Percentiles rank a stretch among this genome's conserved stretches.
These are phyloP conservation scores for Lagodon rhomboides DNA, from an alignment of 2,797 vertebrate species.

Conservation along the genomic window DNA sequence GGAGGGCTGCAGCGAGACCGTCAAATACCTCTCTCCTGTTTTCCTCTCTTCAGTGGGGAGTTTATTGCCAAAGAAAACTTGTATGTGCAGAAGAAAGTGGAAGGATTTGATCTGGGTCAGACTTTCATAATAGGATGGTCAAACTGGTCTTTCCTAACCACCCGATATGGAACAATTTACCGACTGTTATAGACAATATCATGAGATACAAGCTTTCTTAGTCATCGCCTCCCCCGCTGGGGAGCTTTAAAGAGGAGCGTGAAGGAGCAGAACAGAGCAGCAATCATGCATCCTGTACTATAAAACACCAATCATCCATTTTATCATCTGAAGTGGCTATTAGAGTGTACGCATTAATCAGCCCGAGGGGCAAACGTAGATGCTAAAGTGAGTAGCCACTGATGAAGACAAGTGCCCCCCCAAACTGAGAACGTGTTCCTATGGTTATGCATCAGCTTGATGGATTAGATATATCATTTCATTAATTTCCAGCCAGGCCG, in stretches of 20 bases:
- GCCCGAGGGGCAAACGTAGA: conserved; percentile 70
- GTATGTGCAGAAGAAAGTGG: conserved; percentile 7
- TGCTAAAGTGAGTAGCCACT: conserved; percentile 77
- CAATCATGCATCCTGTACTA: conserved; percentile 46
- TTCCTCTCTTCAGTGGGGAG: background rate
- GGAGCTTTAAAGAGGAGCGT: conserved; percentile 48
- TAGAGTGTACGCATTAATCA: conserved; percentile 78
- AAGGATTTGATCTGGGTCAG: conserved; percentile 15
- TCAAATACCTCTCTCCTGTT: conserved; percentile 19
- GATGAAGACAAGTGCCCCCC: conserved; percentile 79
- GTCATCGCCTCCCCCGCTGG: conserved; percentile 2
- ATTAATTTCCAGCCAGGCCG: conserved; percentile 79
- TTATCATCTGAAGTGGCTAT: conserved; percentile 80
- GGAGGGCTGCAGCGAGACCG: conserved; percentile 30
- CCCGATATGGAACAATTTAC: conserved; percentile 32
- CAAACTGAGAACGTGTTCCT: conserved; percentile 69
- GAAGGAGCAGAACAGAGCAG: conserved; percentile 35
- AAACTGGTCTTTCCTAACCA: conserved; percentile 6
- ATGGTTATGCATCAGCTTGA: conserved; percentile 84
- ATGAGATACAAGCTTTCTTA: conserved; percentile 3
- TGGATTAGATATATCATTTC: conserved; percentile 81
- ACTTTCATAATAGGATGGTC: conserved; percentile 4
- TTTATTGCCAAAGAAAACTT: conserved; percentile 34
- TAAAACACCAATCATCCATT: conserved; percentile 80
- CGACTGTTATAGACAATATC: conserved; percentile 19